phyloP scores from a whole-genome alignment of 2,797 vertebrate genomes.

The Coracias cyanogaster region DNA sequence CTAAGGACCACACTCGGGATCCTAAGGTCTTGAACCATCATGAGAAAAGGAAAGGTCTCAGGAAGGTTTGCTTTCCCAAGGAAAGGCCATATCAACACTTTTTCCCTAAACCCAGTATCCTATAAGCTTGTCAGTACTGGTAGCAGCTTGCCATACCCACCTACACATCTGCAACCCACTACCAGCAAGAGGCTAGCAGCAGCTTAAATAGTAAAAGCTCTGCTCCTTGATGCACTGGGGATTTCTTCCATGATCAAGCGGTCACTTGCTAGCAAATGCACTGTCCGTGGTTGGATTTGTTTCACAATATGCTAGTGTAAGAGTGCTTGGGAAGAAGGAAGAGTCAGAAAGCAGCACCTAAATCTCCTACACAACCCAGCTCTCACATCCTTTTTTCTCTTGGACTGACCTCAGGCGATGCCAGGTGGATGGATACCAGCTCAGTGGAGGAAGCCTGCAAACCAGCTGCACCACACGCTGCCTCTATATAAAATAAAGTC shows the following conservation, averaged over 20 bases:
- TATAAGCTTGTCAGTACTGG: neutral
- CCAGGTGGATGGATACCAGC: neutral
- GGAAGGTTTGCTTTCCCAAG: too few species aligned
- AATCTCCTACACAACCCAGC: neutral
- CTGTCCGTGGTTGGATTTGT: neutral
- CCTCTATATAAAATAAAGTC: neutral
- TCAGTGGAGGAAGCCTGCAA: neutral
- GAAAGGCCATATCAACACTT: neutral
- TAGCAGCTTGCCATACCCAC: neutral
- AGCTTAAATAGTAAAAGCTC: neutral
- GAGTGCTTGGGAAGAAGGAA: neutral
- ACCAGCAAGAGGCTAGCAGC: neutral
- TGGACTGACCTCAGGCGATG: rapidly evolving
- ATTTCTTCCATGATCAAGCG: neutral
- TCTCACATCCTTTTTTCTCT: neutral
- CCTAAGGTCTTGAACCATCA: neutral
- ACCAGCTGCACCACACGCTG: neutral
- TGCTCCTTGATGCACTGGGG: neutral
- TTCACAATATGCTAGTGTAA: neutral
- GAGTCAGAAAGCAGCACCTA: neutral
- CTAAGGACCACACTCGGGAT: neutral
- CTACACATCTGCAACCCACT: neutral
- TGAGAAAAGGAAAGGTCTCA: neutral
- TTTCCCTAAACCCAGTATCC: neutral
- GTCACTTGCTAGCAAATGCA: neutral